Base-by-base conservation (phyloP, 2,113 vertebrate genomes). In the Rhea americana region DNA sequence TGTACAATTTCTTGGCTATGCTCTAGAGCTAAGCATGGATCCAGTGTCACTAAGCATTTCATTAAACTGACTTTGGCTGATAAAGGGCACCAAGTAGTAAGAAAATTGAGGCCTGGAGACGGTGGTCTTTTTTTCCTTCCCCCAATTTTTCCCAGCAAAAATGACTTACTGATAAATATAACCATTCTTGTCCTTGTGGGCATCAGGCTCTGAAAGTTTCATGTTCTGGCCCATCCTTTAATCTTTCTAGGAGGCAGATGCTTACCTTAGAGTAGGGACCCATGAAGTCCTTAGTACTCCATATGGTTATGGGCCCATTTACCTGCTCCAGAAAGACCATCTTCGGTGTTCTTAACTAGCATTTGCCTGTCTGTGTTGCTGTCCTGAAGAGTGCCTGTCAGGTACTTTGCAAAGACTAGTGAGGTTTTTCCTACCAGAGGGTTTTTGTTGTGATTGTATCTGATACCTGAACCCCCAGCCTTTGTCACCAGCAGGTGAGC, bases 301-400 rank as follows among this genome's bases (percentile, higher is more conserved):
- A 0, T 48, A 70, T 82, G 62, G 48, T 62, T 51, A 6, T 53
- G 35, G 66, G 20, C 47, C 56, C 0, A 0, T 30, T 85, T 47
- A 15, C 53, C 76, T 45, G 1, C 58, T 75, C 56, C 62, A 82
- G 24, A 13, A 39, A 21, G 25, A 22, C 61, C 45, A 21, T n/a
- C 68, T 71, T 65, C 63, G 24, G 18, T 75, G 66, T 50, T 72
- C 92, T 82, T 50, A 79, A 56, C 85, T 75, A 85, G 67, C 78
- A 18, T 30, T 90, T 75, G 78, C 66, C 67, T 82, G 77, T 4
- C 65, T 0, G 0, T 20, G 13, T 4, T 79, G 51, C 83, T 88
- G 67, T 68, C 58, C 89, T 88, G 2, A 9, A 75, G 71, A 51
- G 24, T 43, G 82, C 85, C 68, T 37, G 43, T 55, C 67, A 47